These are phyloP conservation scores for Anarrhichthys ocellatus DNA, from an alignment of 2,113 vertebrate species.

Conservation along the genomic window DNA sequence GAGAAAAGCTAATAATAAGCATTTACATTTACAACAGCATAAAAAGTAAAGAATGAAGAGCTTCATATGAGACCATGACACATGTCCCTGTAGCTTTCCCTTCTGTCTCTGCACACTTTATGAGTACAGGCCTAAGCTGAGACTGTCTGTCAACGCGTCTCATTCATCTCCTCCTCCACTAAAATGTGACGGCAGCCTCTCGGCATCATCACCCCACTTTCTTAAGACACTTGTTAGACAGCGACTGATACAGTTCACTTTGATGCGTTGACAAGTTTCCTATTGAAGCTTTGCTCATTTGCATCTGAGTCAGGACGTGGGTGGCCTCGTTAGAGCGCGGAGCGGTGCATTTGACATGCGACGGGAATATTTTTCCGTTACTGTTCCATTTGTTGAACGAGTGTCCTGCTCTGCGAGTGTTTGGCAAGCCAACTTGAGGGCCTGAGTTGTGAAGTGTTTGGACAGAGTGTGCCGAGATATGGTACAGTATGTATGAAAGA, in stretches of 20 bases:
- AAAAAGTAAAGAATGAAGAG: conserved; percentile 14
- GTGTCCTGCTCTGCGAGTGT: conserved; percentile 2
- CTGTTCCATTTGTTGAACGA: conserved; percentile 22
- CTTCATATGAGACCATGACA: background rate
- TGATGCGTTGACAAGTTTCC: conserved; percentile 47
- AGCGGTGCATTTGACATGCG: background rate
- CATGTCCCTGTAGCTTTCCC: conserved; percentile 12
- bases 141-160: conserved; percentile 17
- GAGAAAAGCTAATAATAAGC: conserved; percentile 24
- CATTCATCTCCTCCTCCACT: conserved; percentile 1
- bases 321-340: conserved; percentile 2
- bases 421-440: conserved; percentile 7
- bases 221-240: conserved; percentile 32
- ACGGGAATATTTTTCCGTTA: conserved; percentile 9
- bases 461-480: conserved; percentile 28
- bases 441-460: conserved; percentile 27
- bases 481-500: background rate
- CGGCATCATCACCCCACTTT: background rate
- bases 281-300: conserved; percentile 32
- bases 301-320: conserved; percentile 19
- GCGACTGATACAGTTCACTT: conserved; percentile 18
- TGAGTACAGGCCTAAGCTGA: conserved; percentile 8
- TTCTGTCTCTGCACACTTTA: conserved; percentile 13
- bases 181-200: conserved; percentile 41
- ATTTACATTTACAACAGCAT: conserved; percentile 9